Conservation (phyloP, 2,113 vertebrate species). For the Zingel zingel region DNA sequence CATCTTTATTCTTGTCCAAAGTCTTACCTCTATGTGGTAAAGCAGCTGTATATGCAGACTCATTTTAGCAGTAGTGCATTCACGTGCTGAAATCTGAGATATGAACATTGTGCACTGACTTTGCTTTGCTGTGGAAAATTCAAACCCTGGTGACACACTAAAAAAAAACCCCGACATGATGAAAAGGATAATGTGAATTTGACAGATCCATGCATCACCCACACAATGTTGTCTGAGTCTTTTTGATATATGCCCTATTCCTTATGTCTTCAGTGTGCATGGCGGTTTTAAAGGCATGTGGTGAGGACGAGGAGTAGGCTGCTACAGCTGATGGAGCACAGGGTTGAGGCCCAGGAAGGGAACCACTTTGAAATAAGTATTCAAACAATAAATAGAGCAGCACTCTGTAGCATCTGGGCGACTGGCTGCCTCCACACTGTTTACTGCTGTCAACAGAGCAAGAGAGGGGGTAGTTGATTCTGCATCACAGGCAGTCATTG, state of each 20-base stretch:
- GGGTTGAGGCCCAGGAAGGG: not conserved
- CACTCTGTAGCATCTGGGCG: not conserved
- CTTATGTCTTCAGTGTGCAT: not conserved
- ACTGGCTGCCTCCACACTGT: not conserved
- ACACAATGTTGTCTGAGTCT: not conserved
- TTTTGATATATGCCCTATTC: not conserved
- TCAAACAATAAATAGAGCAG: not conserved
- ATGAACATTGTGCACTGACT: not conserved
- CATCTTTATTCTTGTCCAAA: not conserved
- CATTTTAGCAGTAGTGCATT: not conserved
- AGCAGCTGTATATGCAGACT: conserved; percentile 1
- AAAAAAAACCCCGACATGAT: not conserved
- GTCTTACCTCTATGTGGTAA: not conserved
- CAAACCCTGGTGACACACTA: not conserved
- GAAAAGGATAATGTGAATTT: conserved; percentile 2
- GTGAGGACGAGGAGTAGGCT: not conserved
- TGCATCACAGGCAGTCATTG: conserved; percentile 5
- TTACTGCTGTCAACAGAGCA: not conserved
- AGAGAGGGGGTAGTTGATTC: not conserved
- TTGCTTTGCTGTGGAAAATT: not conserved
- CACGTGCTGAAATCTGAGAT: not conserved
- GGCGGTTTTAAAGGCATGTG: not conserved
- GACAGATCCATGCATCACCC: not conserved
- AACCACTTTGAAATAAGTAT: conserved; percentile 4
- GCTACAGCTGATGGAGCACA: not conserved